phyloP scores from a whole-genome alignment of 92 coral and sea anemone species.

The Parazoanthus atlanticus region DNA sequence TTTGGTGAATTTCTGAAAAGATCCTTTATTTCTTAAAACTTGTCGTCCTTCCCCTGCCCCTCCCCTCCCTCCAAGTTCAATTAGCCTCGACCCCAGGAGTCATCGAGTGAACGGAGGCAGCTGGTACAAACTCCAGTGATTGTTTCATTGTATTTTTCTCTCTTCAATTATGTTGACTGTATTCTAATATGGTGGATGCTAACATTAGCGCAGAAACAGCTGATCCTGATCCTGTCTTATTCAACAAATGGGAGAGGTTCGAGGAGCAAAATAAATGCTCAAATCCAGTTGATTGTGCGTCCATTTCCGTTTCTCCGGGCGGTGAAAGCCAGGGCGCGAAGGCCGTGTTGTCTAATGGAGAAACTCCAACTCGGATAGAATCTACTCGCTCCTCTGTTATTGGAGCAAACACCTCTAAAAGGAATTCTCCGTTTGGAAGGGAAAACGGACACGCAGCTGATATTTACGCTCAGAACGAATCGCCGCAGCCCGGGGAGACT shows the following conservation, averaged over 20 bases:
- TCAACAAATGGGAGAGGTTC: slow-evolving; percentile 68
- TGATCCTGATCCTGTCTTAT: slow-evolving; percentile 42
- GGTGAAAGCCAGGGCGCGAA: slow-evolving; percentile 7
- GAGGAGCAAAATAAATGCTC: slow-evolving; percentile 54
- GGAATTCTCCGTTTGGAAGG: background rate
- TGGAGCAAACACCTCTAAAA: background rate
- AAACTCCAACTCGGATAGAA: slow-evolving; percentile 5
- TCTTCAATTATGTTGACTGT: slow-evolving; percentile 25
- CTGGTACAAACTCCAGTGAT: background rate
- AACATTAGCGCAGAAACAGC: slow-evolving; percentile 30
- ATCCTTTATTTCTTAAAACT: too few species aligned
- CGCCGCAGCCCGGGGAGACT: background rate
- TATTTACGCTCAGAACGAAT: background rate
- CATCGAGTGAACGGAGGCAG: background rate
- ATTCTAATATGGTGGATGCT: slow-evolving; percentile 38
- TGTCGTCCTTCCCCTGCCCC: too few species aligned
- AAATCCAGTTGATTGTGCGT: slow-evolving; percentile 14
- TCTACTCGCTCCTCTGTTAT: background rate
- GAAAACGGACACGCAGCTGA: background rate
- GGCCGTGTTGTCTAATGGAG: slow-evolving; percentile 27
- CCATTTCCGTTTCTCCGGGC: slow-evolving; percentile 29
- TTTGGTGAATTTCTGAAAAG: too few species aligned
- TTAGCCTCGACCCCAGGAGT: background rate
- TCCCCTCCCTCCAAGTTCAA: too few species aligned
- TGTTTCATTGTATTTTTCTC: slow-evolving; percentile 12